Evolutionary conservation across 2,888 invertebrate genomes (phyloP), one percentile per base, ranked within the genome.

Genomic region (Himalopsyche tibetana): DNA sequence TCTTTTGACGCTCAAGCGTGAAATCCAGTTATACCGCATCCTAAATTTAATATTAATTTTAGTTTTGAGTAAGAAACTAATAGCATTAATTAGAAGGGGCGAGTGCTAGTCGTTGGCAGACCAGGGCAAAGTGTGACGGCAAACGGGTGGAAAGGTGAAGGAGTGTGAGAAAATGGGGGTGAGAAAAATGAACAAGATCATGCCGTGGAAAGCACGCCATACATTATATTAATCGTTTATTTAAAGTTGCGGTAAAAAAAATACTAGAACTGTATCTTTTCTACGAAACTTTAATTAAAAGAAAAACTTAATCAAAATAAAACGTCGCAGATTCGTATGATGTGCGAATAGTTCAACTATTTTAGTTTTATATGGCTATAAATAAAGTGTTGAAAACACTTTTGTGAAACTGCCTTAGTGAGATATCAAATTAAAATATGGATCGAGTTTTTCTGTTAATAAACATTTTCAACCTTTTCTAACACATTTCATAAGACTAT

Each of bases 51-150:
- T 36, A 80, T 80, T 40, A 80, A 80, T 80, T 80, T 40, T 80
- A 80, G 80, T 80, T 80, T 38, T 42, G 80, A 80, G 80, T 38
- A 80, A 80, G 42, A 80, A 80, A 80, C 80, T 80, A 80, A 80
- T 80, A 80, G 42, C 80, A 80, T 80, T 80, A 80, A 80, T 80
- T 80, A 80, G 80, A 40, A 40, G 80, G 80, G 40, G 80, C 17
- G 80, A 42, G 80, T 38, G 38, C 80, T 63, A 80, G 80, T 80
- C 80, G 42, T 38, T 38, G 40, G 40, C 80, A 80, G 40, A 42
- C 80, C 40, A 42, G 80, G 38, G 28, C 80, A 42, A 36, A 38
- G 42, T 38, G 19, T 38, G 38, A n/a, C 28, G 80, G 19, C 28
- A 63, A 28, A 63, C 19, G 28, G 63, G 63, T 51, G 51, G 12